These are phyloP conservation scores for Trimorus sp. DNA, from an alignment of 2,888 invertebrate genomes.

Conservation along the genomic window DNA sequence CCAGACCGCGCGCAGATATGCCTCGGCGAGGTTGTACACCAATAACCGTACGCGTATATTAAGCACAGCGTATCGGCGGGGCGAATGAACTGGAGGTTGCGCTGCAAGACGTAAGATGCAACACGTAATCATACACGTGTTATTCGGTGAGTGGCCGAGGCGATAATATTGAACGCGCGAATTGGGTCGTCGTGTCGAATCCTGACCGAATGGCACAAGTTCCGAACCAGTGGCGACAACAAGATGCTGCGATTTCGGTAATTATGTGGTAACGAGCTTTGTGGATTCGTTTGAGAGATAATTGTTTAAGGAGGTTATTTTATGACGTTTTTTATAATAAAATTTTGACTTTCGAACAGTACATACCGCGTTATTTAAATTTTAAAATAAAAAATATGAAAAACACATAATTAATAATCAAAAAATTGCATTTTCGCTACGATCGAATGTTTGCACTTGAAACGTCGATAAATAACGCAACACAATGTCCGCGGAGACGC, in stretches of 20 bases:
- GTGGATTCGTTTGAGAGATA: too few relatives aligned
- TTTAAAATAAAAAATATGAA: too few relatives aligned
- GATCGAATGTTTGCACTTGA: background rate
- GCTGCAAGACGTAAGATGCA: conserved; percentile 52
- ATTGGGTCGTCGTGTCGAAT: conserved; percentile 38
- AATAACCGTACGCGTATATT: conserved; percentile 56
- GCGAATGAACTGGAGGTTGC: conserved; percentile 64
- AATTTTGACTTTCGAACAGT: too few relatives aligned
- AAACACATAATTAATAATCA: too few relatives aligned
- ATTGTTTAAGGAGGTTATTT: too few relatives aligned
- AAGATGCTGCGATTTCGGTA: background rate
- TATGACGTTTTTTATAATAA: too few relatives aligned
- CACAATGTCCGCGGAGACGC: conserved; percentile 40
- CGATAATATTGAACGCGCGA: conserved; percentile 30
- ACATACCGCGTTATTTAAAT: too few relatives aligned
- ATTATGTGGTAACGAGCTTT: too few relatives aligned
- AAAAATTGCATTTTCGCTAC: too few relatives aligned
- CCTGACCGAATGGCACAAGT: conserved; percentile 6
- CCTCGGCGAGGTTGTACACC: background rate
- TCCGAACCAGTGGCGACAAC: background rate
- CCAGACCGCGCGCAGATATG: too few relatives aligned
- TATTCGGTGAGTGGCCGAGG: conserved; percentile 27
- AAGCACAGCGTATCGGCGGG: conserved; percentile 53
- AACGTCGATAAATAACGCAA: conserved; percentile 45
- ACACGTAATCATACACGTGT: conserved; percentile 54